These are phyloP conservation scores for Rhagium mordax DNA, from an alignment of 2,888 invertebrate species.

Conservation along the genomic window DNA sequence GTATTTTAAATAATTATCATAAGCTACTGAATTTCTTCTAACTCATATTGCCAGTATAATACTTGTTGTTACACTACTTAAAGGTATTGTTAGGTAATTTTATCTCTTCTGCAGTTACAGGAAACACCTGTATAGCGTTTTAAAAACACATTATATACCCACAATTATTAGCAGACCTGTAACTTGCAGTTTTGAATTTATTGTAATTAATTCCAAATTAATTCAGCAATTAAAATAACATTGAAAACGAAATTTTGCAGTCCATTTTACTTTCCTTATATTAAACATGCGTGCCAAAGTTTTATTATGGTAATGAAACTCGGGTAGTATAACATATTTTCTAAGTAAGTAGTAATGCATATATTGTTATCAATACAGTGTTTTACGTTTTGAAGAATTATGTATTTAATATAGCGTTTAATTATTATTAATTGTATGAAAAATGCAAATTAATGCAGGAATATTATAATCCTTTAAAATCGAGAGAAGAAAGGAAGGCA, in stretches of 20 bases:
- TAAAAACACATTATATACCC: not conserved
- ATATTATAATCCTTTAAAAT: no score
- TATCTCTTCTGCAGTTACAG: not conserved
- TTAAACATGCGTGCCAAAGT: not conserved
- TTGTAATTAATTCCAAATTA: constrained; percentile 1
- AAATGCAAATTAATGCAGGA: no score
- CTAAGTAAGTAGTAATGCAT: not conserved
- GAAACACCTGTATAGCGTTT: not conserved
- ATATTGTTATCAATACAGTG: not conserved
- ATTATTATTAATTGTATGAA: no score
- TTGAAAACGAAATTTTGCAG: constrained; percentile 18
- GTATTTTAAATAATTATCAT: no score
- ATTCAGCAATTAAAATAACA: constrained; percentile 18
- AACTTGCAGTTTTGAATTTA: not conserved
- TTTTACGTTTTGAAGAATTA: no score
- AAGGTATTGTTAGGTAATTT: not conserved
- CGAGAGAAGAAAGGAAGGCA: no score
- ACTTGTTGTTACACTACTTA: no score
- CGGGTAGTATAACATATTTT: not conserved
- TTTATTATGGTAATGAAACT: not conserved
- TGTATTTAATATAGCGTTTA: no score
- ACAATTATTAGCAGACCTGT: not conserved
- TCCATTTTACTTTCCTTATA: constrained; percentile 9
- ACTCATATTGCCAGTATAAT: no score
- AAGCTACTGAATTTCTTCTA: no score